Evolutionary conservation across 2,113 vertebrate genomes (phyloP).

Genomic region (Orcinus orca): DNA sequence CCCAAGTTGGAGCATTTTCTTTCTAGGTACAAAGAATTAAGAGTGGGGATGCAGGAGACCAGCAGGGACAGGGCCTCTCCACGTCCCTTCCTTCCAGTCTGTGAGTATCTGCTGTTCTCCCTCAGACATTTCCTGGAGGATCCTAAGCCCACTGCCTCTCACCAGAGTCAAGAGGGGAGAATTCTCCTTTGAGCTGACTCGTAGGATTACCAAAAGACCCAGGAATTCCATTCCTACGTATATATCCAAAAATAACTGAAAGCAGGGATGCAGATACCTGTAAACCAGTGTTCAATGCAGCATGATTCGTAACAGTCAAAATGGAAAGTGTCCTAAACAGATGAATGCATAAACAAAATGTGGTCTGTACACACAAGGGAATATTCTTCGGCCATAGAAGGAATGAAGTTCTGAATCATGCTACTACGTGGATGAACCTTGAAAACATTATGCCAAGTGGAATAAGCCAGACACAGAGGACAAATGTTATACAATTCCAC

Average conservation of each 20-base stretch:
- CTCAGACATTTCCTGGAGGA: not conserved
- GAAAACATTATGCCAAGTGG: not conserved
- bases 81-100: too few species aligned
- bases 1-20: not conserved
- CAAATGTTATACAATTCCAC: not conserved
- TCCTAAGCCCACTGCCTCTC: not conserved
- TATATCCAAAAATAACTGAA: not conserved
- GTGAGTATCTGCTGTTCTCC: not conserved
- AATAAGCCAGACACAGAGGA: not conserved
- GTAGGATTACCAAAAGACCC: not conserved
- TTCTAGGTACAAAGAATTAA: not conserved
- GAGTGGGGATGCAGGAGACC: too few species aligned
- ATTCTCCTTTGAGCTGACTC: not conserved
- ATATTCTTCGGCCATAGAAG: not conserved
- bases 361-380: not conserved
- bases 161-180: not conserved
- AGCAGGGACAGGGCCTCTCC: not conserved
- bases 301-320: not conserved
- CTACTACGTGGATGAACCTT: not conserved
- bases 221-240: not conserved
- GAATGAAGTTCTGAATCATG: not conserved
- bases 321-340: not conserved
- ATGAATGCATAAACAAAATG: not conserved
- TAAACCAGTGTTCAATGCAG: not conserved
- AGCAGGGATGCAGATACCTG: not conserved